phyloP scores from a whole-genome alignment of 1,140 invertebrate genomes.

The Yoshiicerus persimilis region DNA sequence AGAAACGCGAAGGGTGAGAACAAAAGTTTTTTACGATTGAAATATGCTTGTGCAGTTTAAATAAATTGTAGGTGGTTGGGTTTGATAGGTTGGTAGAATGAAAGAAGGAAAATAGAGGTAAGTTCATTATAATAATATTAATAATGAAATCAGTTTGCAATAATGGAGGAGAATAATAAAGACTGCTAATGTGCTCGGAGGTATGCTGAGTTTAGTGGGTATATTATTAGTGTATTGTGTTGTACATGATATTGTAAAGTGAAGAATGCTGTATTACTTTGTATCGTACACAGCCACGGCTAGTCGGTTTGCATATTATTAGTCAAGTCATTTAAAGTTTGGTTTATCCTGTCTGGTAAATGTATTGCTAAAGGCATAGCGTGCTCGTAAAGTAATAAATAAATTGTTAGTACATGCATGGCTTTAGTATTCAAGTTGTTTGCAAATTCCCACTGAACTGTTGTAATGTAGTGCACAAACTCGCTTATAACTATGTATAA shows the following conservation, averaged over 20 bases:
- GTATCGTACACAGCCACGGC: not conserved
- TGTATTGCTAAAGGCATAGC: not conserved
- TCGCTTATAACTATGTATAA: not conserved
- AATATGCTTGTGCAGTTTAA: not conserved
- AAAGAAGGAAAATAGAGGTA: not conserved
- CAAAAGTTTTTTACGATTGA: not conserved
- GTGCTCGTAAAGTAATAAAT: constrained; percentile 2
- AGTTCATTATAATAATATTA: constrained; percentile 16
- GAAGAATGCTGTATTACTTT: not conserved
- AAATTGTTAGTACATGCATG: not conserved
- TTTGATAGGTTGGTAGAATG: not conserved
- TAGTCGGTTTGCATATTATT: not conserved
- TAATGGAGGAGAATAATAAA: not conserved
- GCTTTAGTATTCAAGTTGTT: not conserved
- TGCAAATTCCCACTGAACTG: not conserved
- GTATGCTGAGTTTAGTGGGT: not conserved
- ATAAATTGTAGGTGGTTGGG: not conserved
- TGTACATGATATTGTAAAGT: not conserved
- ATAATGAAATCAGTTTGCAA: constrained; percentile 3
- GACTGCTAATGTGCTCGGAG: not conserved
- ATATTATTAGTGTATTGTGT: not conserved
- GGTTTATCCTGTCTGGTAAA: not conserved
- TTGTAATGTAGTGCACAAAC: too few relatives aligned
- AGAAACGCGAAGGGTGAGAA: not conserved
- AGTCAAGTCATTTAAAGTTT: not conserved